Base-by-base conservation (phyloP, 2,888 invertebrate species). In the Chrysopilus asiliformis region DNA sequence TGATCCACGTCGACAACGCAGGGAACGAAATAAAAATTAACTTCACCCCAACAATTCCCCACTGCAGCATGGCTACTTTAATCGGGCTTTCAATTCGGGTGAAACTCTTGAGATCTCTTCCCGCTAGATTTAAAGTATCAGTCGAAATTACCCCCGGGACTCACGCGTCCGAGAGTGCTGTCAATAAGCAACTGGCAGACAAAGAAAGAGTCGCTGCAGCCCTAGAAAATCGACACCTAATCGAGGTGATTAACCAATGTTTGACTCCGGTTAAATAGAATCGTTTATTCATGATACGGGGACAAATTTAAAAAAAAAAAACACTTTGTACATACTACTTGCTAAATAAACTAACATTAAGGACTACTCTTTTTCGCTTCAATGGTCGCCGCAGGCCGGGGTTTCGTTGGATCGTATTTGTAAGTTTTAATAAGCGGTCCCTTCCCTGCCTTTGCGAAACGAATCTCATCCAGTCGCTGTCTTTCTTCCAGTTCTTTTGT, bases 201-300 rank as follows among this genome's bases (percentile, higher is more conserved):
- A 99, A 98, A 57, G 98, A 98, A 60, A 66, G 98, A 45, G 90
- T 98, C 0, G 93, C 95, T 0, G 98, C 98, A 0, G 97, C 98
- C 0, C 65, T 97, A 43, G 98, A 98, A 61, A 99, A 98, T 58
- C 71, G 72, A 14, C 83, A 90, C 55, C 67, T 98, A 1, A 74
- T 94, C 22, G 79, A 84, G 58, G 91, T 95, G 10, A 90, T 98
- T 5, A 95, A 97, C 58, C 86, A 91, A 54, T 98, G 97, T 58
- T 73, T 93, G 22, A 14, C 26, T n/a, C 18, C 29, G 7, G 32
- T 15, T 14, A 26, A 17, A n/a, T 13, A 14, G 29, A n/a, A 32
- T 27, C 9, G 10, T 22, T 24, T 27, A 12, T 26, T 24, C n/a
- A 8, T 31, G 12, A 17, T 4, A 16, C n/a, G n/a, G n/a, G n/a